Evolutionary conservation across 2,113 vertebrate species (phyloP), one percentile per base, ranked within the genome.

Genomic region (Acrocephalus arundinaceus): DNA sequence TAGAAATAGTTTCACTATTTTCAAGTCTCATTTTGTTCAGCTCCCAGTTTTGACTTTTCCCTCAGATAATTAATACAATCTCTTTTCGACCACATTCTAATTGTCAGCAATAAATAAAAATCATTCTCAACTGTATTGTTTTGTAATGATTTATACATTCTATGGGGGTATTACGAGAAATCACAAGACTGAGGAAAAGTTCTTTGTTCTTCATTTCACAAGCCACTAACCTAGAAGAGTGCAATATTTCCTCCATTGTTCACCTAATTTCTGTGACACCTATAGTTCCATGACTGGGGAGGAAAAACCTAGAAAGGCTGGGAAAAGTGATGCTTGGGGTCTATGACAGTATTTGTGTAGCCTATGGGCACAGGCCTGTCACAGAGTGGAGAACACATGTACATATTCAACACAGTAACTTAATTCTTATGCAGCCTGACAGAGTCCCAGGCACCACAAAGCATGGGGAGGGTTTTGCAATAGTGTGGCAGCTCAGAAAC

Each of bases 21-120:
- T 63, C 79, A 74, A 31, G 63, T 61, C 45, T 84, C 57, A 67
- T 61, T 63, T 45, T 81, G 16, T 84, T 72, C 74, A 84, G 52
- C 30, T 90, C 52, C 27, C 3, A 4, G 30, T 74, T 93, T 90
- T 77, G 41, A 62, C 24, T 86, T 52, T 59, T 59, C 57, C 41
- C 41, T 84, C 68, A 78, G 27, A 67, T 59, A 37, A 78, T n/a
- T 45, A 77, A 58, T 21, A 54, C 30, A 65, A 28, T 57, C 15
- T 86, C 59, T 33, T 70, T 94, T 35, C 4, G 1, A 81, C 23
- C 68, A 89, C 45, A 68, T 87, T 78, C 83, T 90, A 84, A 71
- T 65, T 89, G 49, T 74, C 92, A 96, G 72, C 73, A 96, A 90
- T 78, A 93, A 97, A 97, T 74, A 91, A 90, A 96, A 89, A 52